Base-by-base conservation (phyloP, 2,113 vertebrate genomes). In the Poeciliopsis turrubarensis region DNA sequence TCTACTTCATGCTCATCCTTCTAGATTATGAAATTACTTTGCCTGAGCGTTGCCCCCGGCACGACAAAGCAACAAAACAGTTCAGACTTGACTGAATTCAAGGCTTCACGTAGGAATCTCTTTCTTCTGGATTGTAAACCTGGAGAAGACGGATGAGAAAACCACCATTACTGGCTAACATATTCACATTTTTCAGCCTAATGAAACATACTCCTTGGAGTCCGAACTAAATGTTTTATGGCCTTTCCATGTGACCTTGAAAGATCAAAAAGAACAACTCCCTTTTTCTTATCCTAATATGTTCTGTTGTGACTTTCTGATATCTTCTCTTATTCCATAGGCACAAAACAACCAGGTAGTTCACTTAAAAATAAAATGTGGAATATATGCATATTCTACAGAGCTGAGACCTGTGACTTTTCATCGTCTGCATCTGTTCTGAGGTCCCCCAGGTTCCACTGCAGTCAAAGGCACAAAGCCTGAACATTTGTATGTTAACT, bases 161-260 rank as follows among this genome's bases (percentile, higher is more conserved):
- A 75, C 83, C 73, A 81, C 74, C 77, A 84, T 87, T 84, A 78
- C 75, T 64, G 70, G 70, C 73, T 63, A 65, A 74, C 64, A 72
- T 66, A 75, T 66, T 31, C 79, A 73, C 88, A 92, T 93, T 89
- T 86, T 90, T 92, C 88, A 90, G 88, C 81, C 72, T 90, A 91
- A 91, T 90, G 86, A 90, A 92, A 89, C 78, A 74, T 73, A 77
- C 80, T 83, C 70, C 86, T 87, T 72, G 68, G 78, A 90, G 89
- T 72, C 77, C 70, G 70, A 79, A 82, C 84, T 92, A 84, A 92
- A 94, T 90, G 90, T 91, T 91, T 92, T 92, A 93, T 90, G 81
- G 77, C 60, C 78, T 89, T 71, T 84, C 72, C 54, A 27, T 10
- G 83, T 65, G 61, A 92, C 90, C 85, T 19, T 47, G 44, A 47